These are phyloP conservation scores for Thamnophis elegans DNA, from an alignment of 2,797 vertebrate genomes.

Conservation along the genomic window DNA sequence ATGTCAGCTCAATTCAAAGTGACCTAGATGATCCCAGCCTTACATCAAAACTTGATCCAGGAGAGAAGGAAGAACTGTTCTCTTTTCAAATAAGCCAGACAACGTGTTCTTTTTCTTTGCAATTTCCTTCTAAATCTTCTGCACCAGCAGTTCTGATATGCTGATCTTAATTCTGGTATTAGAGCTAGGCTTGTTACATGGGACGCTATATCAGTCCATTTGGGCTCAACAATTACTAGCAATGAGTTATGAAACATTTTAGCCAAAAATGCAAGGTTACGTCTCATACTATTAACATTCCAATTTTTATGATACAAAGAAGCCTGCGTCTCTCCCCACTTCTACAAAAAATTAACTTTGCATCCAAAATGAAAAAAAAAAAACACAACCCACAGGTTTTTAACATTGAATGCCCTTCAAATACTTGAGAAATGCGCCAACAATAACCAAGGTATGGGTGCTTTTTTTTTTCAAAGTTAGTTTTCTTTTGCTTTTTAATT, in stretches of 20 bases:
- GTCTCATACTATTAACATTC: neutral
- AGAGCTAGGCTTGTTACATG: neutral
- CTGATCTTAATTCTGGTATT: neutral
- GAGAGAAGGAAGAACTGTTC: neutral
- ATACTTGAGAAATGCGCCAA: conserved; percentile 46
- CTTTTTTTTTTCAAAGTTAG: conserved; percentile 5
- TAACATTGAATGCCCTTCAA: conserved; percentile 11
- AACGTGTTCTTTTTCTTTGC: neutral
- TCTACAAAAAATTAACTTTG: conserved; percentile 40
- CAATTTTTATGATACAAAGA: conserved; percentile 25
- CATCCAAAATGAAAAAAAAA: conserved; percentile 24
- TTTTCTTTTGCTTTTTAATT: conserved; percentile 29
- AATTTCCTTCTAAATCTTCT: neutral
- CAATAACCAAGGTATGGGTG: conserved; percentile 52
- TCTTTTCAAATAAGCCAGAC: neutral
- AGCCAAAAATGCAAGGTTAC: neutral
- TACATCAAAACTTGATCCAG: neutral
- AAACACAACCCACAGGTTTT: rapidly evolving
- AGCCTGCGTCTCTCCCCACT: conserved; percentile 3
- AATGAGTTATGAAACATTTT: neutral
- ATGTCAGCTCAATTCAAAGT: neutral
- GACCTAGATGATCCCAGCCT: neutral
- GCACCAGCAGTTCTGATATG: neutral
- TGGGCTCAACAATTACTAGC: neutral
- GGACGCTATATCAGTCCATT: neutral